Evolutionary conservation across 2,113 vertebrate species (phyloP), one percentile per base, ranked within the genome.

Genomic region (Coregonus clupeaformis): DNA sequence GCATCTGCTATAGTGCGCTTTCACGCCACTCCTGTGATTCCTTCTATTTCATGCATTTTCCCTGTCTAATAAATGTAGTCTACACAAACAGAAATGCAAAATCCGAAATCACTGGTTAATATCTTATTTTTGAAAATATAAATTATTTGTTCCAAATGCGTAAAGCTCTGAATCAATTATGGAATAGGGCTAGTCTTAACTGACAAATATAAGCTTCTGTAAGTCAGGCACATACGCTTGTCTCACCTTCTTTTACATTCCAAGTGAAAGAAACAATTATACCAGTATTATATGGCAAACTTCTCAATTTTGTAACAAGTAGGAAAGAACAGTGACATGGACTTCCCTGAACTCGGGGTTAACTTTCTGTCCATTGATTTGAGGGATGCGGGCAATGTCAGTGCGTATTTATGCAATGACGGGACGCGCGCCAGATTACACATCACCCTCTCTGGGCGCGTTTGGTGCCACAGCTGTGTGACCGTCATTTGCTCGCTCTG

Each of bases 391-490:
- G 68, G 66, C 73, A 68, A 81, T 82, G 88, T 89, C 85, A 84
- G 77, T 77, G 73, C 73, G 75, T 88, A 77, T 85, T 18, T 82
- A 85, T 2, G 82, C 63, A 68, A 13, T 32, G 57, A 79, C 69
- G 30, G 66, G 62, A 83, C 71, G 74, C 83, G 69, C 69, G 81
- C 82, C 79, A 83, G 81, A 82, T 80, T 77, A 84, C 77, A 75
- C 78, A 68, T 75, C 83, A 81, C 75, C 78, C 73, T 83, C 82
- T 84, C 76, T 68, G 65, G 72, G 86, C 80, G 68, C 83, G 77
- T 77, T 12, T 74, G 52, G 75, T 69, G 75, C 78, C 82, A 77
- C 88, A 88, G 88, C 90, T 90, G 88, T 82, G 88, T 70, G 69
- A 85, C 72, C 62, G 72, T 80, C 67, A 32, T n/a, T 75, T 71